A percentile compares a stretch with the other conserved stretches of the same genome.
Evolutionary conservation across 2,888 invertebrate genomes (phyloP).

Genomic region (Patella pellucida): DNA sequence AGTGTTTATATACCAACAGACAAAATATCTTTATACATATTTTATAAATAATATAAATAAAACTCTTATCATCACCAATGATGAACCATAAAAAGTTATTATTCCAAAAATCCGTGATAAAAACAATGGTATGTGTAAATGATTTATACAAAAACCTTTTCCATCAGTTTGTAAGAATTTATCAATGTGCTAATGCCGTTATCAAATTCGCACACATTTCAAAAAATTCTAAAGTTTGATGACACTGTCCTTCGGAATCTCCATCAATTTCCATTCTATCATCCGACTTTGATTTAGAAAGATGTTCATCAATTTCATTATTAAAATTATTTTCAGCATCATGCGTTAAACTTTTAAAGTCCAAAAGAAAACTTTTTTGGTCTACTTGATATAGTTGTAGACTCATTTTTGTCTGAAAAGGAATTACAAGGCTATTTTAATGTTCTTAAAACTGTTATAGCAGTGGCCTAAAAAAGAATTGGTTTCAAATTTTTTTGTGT

Average conservation of each 20-base stretch:
- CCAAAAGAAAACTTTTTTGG: conserved; percentile 95
- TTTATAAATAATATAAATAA: too few species aligned
- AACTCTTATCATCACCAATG: too few species aligned
- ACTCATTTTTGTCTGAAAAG: conserved; percentile 84
- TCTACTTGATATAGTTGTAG: conserved; percentile 99
- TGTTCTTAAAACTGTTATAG: not conserved
- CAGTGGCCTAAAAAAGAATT: too few species aligned
- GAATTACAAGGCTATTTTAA: not conserved
- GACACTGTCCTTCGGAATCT: conserved; percentile 72
- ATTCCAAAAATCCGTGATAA: too few species aligned
- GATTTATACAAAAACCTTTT: too few species aligned
- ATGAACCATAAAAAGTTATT: too few species aligned
- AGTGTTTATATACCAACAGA: too few species aligned
- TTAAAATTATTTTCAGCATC: conserved; percentile 17
- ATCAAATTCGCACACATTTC: conserved; percentile 99
- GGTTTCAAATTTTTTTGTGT: too few species aligned
- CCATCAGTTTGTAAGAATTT: not conserved
- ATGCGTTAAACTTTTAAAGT: conserved; percentile 87
- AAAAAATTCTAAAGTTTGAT: conserved; percentile 99
- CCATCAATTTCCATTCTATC: conserved; percentile 63
- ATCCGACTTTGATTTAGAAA: conserved; percentile 31
- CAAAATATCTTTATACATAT: too few species aligned
- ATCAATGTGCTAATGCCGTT: conserved; percentile 90
- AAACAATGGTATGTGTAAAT: too few species aligned
- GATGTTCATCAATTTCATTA: not conserved